Base-by-base conservation (phyloP, 2,888 invertebrate genomes). In the Archaeoteleia sp. region DNA sequence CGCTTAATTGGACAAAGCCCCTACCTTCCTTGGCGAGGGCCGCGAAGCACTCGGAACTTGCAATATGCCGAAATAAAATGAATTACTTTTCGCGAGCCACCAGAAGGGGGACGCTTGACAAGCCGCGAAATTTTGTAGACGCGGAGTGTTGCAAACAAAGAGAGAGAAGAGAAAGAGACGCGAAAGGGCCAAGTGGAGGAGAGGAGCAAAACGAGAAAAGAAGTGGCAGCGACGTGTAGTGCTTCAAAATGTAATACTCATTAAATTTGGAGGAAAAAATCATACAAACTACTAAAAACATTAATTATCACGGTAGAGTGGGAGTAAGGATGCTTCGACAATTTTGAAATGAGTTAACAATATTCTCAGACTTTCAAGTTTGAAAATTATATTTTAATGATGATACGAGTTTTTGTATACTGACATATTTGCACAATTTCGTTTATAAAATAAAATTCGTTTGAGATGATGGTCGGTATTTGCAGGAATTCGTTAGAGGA, bases 1-100 rank as follows among this genome's bases (percentile, higher is more conserved):
- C 81, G 83, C 82, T 84, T 84, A 84, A 85, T 84, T 85, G 83
- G 82, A 84, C 84, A 84, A 85, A 85, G 84, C 85, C 78, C 80
- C 76, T 73, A 72, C 76, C 76, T 79, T 80, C 73, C 73, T 79
- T 78, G 72, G 74, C 72, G 65, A 72, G 72, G 74, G 73, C 74
- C 74, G 62, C 53, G 58, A 54, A 72, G 75, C 78, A 78, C 80
- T 81, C 78, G 74, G 69, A 60, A 65, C 65, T 80, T 75, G 81
- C 81, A 82, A 83, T 82, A 82, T 82, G 75, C 78, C 74, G 75
- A 79, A 82, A 78, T 53, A 79, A 78, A 75, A 78, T 78, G 78
- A 82, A 82, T 82, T 78, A 75, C 77, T 81, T 77, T 75, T 67
- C 45, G 45, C 65, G 37, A 63, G 49, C 30, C 32, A 32, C 34